Percentiles rank a stretch among this genome's conserved stretches.
Conservation (phyloP, 2,113 vertebrate genomes). For the mouse (Mus musculus) region DNA sequence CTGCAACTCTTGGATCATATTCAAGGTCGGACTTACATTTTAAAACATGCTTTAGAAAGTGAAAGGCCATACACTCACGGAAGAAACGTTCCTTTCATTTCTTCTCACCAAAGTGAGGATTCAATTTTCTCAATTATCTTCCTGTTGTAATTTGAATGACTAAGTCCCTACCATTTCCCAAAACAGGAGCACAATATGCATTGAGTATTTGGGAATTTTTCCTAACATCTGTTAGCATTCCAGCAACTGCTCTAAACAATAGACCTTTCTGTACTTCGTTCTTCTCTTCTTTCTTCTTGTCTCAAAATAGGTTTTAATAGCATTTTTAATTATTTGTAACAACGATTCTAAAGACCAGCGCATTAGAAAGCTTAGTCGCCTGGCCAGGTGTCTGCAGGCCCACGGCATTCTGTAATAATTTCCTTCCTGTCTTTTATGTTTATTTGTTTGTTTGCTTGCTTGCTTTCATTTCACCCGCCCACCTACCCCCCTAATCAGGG, state of each 20-base stretch:
- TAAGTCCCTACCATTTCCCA: neutral
- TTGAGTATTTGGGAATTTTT: neutral
- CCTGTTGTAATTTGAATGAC: neutral
- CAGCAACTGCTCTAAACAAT: neutral
- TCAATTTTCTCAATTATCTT: conserved; percentile 1
- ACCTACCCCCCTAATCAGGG: neutral
- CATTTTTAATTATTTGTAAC: conserved; percentile 24
- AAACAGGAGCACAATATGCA: neutral
- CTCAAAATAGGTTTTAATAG: conserved; percentile 15
- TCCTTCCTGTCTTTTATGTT: neutral
- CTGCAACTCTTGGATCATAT: neutral
- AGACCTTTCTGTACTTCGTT: neutral
- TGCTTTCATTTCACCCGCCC: neutral
- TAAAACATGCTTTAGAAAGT: neutral
- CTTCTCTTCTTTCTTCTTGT: neutral
- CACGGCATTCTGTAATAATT: neutral
- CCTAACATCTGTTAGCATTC: neutral
- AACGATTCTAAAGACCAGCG: neutral
- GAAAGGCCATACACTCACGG: neutral
- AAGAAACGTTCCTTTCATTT: neutral
- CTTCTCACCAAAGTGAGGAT: neutral
- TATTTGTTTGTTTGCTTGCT: neutral
- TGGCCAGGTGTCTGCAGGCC: neutral
- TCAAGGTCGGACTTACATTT: neutral
- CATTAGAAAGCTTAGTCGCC: neutral